These are phyloP conservation scores for Polydrusus cervinus DNA, from an alignment of 2,888 invertebrate species.

Conservation along the genomic window DNA sequence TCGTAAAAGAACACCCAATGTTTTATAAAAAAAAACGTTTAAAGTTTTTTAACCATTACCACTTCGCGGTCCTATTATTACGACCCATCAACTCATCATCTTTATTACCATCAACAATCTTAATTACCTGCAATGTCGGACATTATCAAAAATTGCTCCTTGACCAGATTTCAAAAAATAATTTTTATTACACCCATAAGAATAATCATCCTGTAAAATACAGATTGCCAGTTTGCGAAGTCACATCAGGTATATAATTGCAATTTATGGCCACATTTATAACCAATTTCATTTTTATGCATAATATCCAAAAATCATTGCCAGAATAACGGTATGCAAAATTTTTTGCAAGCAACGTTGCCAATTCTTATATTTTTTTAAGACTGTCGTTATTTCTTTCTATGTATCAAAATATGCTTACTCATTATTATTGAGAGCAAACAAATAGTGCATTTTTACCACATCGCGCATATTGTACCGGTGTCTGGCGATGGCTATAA, in stretches of 20 bases:
- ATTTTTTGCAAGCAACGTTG: slow-evolving; percentile 8
- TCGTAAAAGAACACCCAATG: too few species aligned
- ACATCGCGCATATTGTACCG: too few species aligned
- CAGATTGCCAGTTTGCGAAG: slow-evolving; percentile 43
- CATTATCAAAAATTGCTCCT: slow-evolving; percentile 7
- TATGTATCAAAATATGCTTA: too few species aligned
- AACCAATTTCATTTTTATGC: slow-evolving; percentile 53
- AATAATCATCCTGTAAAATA: slow-evolving; percentile 35
- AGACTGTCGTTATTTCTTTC: background rate
- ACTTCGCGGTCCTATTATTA: too few species aligned
- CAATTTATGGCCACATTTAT: slow-evolving; percentile 58
- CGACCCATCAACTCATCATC: background rate
- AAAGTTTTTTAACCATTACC: too few species aligned
- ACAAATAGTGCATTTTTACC: too few species aligned
- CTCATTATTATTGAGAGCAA: too few species aligned
- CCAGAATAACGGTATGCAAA: slow-evolving; percentile 38
- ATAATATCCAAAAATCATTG: slow-evolving; percentile 33
- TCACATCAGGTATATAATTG: slow-evolving; percentile 57
- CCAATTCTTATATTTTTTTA: slow-evolving; percentile 3
- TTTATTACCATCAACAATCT: slow-evolving; percentile 1
- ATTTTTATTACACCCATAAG: slow-evolving; percentile 31
- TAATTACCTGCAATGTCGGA: background rate
- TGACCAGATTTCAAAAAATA: slow-evolving; percentile 14
- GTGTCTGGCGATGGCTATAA: too few species aligned
- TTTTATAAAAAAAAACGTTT: too few species aligned